Evolutionary conservation across 2,113 vertebrate genomes (phyloP).

Genomic region (Pseudopodoces humilis): DNA sequence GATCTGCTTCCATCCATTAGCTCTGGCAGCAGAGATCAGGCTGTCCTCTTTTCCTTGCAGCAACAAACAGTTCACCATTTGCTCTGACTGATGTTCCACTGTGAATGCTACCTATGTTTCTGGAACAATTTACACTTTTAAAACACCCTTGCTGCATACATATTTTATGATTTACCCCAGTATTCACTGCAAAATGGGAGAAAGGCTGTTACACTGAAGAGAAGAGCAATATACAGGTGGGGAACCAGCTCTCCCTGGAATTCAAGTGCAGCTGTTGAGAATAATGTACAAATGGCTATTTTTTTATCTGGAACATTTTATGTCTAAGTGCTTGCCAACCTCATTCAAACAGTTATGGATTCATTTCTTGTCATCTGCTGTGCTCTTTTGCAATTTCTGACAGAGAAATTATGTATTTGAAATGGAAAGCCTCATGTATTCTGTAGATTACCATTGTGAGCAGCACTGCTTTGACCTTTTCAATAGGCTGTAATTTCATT

Average conservation of each 20-base stretch:
- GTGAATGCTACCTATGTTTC: not conserved
- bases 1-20: not conserved
- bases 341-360: not conserved
- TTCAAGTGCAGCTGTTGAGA: not conserved
- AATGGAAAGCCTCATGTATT: slow-evolving; percentile 8
- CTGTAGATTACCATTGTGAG: not conserved
- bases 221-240: not conserved
- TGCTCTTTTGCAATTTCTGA: slow-evolving; percentile 21
- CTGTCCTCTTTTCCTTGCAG: not conserved
- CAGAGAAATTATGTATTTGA: slow-evolving; percentile 34
- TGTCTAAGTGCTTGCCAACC: not conserved
- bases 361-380: not conserved
- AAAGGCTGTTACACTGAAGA: not conserved
- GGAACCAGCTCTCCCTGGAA: not conserved
- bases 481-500: slow-evolving; percentile 45
- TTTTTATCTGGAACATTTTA: not conserved
- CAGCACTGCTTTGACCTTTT: slow-evolving; percentile 24
- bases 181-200: not conserved
- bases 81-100: rapidly evolving
- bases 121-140: not conserved
- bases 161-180: not conserved
- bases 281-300: not conserved
- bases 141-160: not conserved
- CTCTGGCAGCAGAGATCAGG: not conserved
- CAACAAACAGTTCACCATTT: not conserved